Percentiles rank a stretch among this genome's conserved stretches.
phyloP scores from a whole-genome alignment of 2,797 vertebrate species.

The Arnoldichthys spilopterus region DNA sequence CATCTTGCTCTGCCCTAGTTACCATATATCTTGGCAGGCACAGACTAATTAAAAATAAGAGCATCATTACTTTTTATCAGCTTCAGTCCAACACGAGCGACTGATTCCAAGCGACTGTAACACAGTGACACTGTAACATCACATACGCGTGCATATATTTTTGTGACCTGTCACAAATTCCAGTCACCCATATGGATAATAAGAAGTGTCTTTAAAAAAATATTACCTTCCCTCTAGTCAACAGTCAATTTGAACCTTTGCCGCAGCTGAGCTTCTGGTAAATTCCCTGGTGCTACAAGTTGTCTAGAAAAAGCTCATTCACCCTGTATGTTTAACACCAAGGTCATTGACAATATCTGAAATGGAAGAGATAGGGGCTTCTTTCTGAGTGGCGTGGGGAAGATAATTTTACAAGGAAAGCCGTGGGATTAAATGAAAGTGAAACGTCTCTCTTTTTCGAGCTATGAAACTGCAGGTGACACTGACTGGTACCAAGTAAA shows the following conservation, averaged over 20 bases:
- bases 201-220: constrained; percentile 59
- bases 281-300: constrained; percentile 61
- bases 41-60: not conserved
- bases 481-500: constrained; percentile 22
- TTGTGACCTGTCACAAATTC: constrained; percentile 58
- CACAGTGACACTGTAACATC: not conserved
- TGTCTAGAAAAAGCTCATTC: constrained; percentile 62
- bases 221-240: constrained; percentile 63
- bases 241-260: constrained; percentile 67
- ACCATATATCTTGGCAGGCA: no score
- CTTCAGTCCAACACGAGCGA: not conserved
- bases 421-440: constrained; percentile 58
- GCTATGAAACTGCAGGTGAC: constrained; percentile 43
- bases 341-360: constrained; percentile 66
- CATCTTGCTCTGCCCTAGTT: no score
- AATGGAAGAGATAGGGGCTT: constrained; percentile 52
- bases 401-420: constrained; percentile 64
- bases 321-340: constrained; percentile 66
- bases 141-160: constrained; percentile 6
- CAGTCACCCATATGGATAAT: constrained; percentile 64
- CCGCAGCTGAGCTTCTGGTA: constrained; percentile 60
- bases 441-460: constrained; percentile 35
- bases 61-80: not conserved
- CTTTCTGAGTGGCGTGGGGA: constrained; percentile 48
- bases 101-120: constrained; percentile 21